Percentiles rank a stretch among this genome's conserved stretches.
These are phyloP conservation scores for Calidris pygmaea DNA, from an alignment of 2,113 vertebrate species.

Conservation along the genomic window DNA sequence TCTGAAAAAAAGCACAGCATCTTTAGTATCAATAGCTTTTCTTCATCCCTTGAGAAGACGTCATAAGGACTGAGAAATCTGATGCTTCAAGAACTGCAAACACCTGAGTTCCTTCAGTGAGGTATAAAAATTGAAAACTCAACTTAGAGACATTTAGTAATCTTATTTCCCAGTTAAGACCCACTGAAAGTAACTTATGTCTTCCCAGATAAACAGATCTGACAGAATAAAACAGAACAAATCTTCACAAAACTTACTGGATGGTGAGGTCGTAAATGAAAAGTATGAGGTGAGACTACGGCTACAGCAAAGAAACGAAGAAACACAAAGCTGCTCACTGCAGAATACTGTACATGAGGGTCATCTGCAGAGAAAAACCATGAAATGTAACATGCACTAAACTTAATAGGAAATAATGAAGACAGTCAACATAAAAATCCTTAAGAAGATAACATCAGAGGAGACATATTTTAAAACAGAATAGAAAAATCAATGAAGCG, in stretches of 20 bases:
- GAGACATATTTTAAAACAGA: conserved; percentile 39
- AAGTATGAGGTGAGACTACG: conserved; percentile 94
- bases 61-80: background rate
- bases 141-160: background rate
- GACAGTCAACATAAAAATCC: conserved; percentile 61
- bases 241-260: conserved; percentile 86
- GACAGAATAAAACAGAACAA: conserved; percentile 68
- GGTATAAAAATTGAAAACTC: background rate
- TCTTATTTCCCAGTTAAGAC: background rate
- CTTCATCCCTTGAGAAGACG: background rate
- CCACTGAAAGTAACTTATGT: background rate
- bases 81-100: background rate
- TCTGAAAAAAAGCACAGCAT: background rate
- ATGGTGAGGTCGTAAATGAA: conserved; percentile 95
- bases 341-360: conserved; percentile 96
- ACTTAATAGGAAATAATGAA: conserved; percentile 61
- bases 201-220: conserved; percentile 27
- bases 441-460: conserved; percentile 10
- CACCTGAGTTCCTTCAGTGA: background rate
- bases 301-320: conserved; percentile 98
- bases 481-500: conserved; percentile 42
- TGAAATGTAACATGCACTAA: conserved; percentile 76
- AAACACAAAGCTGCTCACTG: conserved; percentile 99
- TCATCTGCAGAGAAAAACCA: conserved; percentile 84
- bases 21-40: background rate